These are phyloP conservation scores for Thripadectes ignobilis DNA, from an alignment of 2,797 vertebrate species.

Conservation along the genomic window DNA sequence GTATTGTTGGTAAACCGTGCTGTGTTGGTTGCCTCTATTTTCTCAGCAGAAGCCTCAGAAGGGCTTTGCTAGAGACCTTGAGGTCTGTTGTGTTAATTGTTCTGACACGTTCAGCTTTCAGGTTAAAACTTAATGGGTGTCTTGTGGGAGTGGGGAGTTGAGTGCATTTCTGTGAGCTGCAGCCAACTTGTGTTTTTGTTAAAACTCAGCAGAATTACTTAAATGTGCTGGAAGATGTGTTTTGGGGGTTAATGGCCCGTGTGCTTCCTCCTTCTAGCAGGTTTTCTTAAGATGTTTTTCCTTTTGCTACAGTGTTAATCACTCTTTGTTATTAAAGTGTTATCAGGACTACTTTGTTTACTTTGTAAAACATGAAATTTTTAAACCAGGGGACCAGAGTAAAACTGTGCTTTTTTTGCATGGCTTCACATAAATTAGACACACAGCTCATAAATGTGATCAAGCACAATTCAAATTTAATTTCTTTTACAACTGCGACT, in stretches of 20 bases:
- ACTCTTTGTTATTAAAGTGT: neutral
- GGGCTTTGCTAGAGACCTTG: neutral
- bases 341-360: neutral
- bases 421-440: neutral
- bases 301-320: neutral
- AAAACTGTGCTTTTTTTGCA: neutral
- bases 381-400: neutral
- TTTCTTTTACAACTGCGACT: conserved; percentile 37
- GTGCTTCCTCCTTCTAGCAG: conserved; percentile 9
- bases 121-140: conserved; percentile 33
- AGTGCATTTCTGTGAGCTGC: neutral
- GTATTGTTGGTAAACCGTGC: neutral
- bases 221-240: conserved; percentile 34
- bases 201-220: conserved; percentile 42
- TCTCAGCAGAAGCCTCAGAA: neutral
- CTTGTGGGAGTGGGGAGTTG: conserved; percentile 13
- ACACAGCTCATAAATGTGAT: neutral
- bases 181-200: conserved; percentile 13
- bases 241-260: conserved; percentile 22
- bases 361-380: neutral
- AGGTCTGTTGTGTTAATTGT: conserved; percentile 44
- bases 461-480: neutral
- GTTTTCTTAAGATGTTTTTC: conserved; percentile 19
- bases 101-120: conserved; percentile 16
- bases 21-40: neutral